These are phyloP conservation scores for Myotis lucifugus DNA, from an alignment of 2,113 vertebrate species.

Conservation along the genomic window DNA sequence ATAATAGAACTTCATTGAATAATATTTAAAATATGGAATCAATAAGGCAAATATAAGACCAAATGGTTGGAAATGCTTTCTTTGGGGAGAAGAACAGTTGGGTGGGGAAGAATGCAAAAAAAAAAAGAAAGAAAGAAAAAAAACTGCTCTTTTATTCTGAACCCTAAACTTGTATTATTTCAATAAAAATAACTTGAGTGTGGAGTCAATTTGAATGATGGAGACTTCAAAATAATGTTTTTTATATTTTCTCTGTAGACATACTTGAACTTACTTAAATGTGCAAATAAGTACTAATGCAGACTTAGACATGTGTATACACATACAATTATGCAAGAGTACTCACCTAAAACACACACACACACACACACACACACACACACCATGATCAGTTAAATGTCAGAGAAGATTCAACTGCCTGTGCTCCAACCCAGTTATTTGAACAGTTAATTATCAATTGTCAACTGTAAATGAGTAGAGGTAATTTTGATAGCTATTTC, in stretches of 20 bases:
- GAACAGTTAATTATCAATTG: conserved; percentile 20
- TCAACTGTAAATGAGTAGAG: not conserved
- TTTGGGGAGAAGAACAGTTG: not conserved
- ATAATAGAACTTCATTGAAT: not conserved
- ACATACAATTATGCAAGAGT: not conserved
- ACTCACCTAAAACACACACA: not conserved
- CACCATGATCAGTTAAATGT: not conserved
- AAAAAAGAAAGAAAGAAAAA: not conserved
- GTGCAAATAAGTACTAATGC: not conserved
- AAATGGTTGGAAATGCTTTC: not conserved
- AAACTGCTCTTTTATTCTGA: not conserved
- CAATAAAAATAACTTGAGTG: not conserved
- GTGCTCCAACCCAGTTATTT: not conserved
- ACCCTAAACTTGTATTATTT: not conserved
- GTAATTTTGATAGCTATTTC: not conserved
- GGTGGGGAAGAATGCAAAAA: not conserved
- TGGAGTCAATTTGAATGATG: not conserved
- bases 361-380: not conserved
- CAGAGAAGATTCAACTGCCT: not conserved
- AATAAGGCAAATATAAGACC: not conserved
- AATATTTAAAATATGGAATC: not conserved
- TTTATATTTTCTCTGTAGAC: not conserved
- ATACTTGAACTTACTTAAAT: not conserved
- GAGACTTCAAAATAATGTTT: not conserved
- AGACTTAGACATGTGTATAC: not conserved